Percentiles rank a stretch among this genome's conserved stretches.
Conservation (phyloP, 2,888 invertebrate species). For the Andrena dorsata region DNA sequence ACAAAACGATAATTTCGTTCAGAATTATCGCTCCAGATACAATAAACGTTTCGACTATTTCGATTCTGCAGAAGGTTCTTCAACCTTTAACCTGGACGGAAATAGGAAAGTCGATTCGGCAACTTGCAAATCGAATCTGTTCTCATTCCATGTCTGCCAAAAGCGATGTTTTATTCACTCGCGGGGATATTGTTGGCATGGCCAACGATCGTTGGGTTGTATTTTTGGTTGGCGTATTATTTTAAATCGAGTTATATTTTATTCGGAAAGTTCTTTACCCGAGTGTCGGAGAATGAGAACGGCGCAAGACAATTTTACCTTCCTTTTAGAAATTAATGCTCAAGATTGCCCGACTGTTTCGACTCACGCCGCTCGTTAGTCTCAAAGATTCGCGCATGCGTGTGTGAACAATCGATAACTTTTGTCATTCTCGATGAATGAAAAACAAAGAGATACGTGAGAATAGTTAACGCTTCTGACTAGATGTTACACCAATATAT, state of each 20-base stretch:
- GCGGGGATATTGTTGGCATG: constrained; percentile 34
- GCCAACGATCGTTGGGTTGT: constrained; percentile 4
- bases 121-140: constrained; percentile 59
- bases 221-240: constrained; percentile 10
- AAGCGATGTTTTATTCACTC: constrained; percentile 51
- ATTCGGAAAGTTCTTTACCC: not conserved
- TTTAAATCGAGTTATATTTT: constrained; percentile 1
- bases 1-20: not conserved
- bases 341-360: not conserved
- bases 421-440: not conserved
- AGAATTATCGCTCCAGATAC: not conserved
- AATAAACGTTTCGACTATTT: constrained; percentile 25
- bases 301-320: not conserved
- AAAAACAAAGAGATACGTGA: not conserved
- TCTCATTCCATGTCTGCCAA: constrained; percentile 58
- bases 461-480: constrained; percentile 36
- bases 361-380: not conserved
- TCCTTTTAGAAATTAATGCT: not conserved
- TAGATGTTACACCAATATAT: constrained; percentile 48
- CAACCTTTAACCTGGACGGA: constrained; percentile 73
- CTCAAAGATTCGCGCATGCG: not conserved
- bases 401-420: not conserved
- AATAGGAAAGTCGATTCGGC: constrained; percentile 66
- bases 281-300: not conserved
- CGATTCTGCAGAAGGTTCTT: constrained; percentile 63